Percentiles rank a stretch among this genome's conserved stretches.
Conservation (phyloP, 2,888 invertebrate genomes). For the Malthinus seriepunctatus region DNA sequence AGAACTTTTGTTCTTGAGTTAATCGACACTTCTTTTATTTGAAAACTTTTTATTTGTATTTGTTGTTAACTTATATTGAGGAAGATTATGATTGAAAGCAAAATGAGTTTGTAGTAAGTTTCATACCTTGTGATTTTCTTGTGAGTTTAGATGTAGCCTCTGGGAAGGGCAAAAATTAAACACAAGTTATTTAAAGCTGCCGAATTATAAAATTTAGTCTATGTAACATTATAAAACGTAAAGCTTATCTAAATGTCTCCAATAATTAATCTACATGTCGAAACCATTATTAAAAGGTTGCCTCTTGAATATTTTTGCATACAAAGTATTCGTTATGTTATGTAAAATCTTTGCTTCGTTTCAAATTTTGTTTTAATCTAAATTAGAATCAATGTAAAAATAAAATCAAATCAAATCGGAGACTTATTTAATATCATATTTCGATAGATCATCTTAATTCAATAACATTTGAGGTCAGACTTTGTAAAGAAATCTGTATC, state of each 20-base stretch:
- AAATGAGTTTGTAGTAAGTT: too few relatives aligned
- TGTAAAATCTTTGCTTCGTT: slow-evolving; percentile 4
- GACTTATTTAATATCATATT: neutral
- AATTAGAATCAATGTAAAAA: neutral
- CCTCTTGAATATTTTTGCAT: slow-evolving; percentile 20
- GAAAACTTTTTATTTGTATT: too few relatives aligned
- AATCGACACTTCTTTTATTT: too few relatives aligned
- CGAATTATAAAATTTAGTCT: slow-evolving; percentile 1
- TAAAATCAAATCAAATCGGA: neutral
- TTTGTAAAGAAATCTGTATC: neutral
- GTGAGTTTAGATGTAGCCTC: too few relatives aligned
- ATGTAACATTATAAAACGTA: neutral
- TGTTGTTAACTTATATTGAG: too few relatives aligned
- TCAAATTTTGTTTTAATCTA: neutral
- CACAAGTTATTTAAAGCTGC: neutral
- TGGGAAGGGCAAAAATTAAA: too few relatives aligned
- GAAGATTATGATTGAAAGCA: too few relatives aligned
- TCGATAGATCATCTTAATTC: neutral
- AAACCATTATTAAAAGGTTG: slow-evolving; percentile 13
- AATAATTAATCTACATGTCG: slow-evolving; percentile 23
- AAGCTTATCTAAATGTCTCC: slow-evolving; percentile 14
- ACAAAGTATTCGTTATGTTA: slow-evolving; percentile 15
- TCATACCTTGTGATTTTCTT: too few relatives aligned
- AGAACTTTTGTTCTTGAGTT: too few relatives aligned
- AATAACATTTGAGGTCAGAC: neutral